A percentile compares a stretch with the other conserved stretches of the same genome.
These are phyloP conservation scores for Nestor notabilis DNA, from an alignment of 2,113 vertebrate genomes.

Conservation along the genomic window DNA sequence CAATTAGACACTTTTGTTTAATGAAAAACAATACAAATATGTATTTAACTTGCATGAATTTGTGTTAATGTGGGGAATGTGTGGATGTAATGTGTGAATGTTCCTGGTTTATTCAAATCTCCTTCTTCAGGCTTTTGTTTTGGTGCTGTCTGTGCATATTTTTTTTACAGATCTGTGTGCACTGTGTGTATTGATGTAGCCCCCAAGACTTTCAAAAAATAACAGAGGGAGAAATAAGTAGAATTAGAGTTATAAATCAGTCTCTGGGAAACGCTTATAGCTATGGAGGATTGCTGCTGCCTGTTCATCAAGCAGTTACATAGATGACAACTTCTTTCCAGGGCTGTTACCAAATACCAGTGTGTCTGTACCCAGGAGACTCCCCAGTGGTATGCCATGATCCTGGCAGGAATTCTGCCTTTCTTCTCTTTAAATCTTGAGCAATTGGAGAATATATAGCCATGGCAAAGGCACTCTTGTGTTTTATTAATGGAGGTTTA, in stretches of 20 bases:
- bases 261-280: background rate
- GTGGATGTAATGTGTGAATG: background rate
- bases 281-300: background rate
- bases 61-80: background rate
- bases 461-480: background rate
- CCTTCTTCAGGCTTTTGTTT: background rate
- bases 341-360: background rate
- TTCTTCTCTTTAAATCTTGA: background rate
- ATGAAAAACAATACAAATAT: background rate
- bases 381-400: accelerated
- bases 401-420: background rate
- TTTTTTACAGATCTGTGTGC: background rate
- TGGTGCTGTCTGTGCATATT: background rate
- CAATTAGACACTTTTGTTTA: slow-evolving; percentile 30
- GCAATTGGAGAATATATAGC: background rate
- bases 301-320: background rate
- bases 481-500: background rate
- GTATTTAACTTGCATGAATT: background rate
- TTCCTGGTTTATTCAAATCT: background rate
- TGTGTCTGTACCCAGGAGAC: background rate
- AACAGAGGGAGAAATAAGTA: background rate
- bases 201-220: background rate
- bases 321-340: background rate
- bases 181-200: background rate
- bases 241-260: background rate